Evolutionary conservation across 2,113 vertebrate genomes (phyloP).

Genomic region (Larimichthys crocea): DNA sequence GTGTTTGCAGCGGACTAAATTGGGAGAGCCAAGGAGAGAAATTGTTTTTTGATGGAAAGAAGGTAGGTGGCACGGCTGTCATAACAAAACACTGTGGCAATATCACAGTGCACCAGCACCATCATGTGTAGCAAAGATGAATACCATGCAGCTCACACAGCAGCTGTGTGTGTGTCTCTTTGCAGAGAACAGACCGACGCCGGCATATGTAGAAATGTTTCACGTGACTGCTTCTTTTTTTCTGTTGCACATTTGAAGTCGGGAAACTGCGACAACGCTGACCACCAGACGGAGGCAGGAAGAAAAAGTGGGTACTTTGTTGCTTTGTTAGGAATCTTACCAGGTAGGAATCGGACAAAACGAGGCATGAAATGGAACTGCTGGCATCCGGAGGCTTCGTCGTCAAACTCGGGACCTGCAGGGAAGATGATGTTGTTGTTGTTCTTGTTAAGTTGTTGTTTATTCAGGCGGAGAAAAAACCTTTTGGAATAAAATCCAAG

Average conservation of each 20-base stretch:
- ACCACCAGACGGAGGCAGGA: conserved; percentile 29
- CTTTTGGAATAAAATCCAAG: background rate
- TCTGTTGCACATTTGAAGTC: background rate
- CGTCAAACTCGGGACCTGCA: conserved; percentile 89
- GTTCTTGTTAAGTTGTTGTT: background rate
- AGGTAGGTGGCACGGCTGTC: conserved; percentile 57
- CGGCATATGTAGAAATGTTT: background rate
- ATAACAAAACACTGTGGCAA: background rate
- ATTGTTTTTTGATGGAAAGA: conserved; percentile 62
- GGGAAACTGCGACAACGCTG: background rate
- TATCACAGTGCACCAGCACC: conserved; percentile 70
- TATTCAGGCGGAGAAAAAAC: background rate
- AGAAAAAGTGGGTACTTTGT: accelerated
- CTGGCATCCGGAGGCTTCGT: conserved; percentile 84
- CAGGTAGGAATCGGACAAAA: conserved; percentile 96
- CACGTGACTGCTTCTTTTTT: background rate
- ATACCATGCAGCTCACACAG: conserved; percentile 24
- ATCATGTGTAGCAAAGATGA: conserved; percentile 65
- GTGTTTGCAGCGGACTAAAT: conserved; percentile 57
- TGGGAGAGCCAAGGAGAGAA: conserved; percentile 54
- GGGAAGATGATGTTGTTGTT: conserved; percentile 30
- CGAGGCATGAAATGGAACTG: conserved; percentile 98
- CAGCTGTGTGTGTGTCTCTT: background rate
- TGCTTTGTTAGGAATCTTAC: conserved; percentile 74
- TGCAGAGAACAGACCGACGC: accelerated